A percentile compares a stretch with the other conserved stretches of the same genome.
These are phyloP conservation scores for Harmothoe impar DNA, from an alignment of 2,888 invertebrate genomes.

Conservation along the genomic window DNA sequence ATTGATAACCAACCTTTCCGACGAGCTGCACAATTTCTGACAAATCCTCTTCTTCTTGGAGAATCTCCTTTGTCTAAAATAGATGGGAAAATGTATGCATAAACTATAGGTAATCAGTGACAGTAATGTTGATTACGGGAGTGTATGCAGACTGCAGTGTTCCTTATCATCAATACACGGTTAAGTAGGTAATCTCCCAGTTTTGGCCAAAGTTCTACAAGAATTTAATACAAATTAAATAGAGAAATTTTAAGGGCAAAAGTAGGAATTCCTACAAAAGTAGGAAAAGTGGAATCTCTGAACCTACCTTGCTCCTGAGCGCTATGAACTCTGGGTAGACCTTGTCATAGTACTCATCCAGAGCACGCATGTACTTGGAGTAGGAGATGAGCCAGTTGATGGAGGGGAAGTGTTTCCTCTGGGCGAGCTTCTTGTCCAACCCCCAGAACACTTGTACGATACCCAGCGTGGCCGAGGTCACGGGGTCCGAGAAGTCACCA, in stretches of 20 bases:
- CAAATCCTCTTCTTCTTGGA: constrained; percentile 99
- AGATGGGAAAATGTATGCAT: no score
- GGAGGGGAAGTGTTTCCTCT: constrained; percentile 99
- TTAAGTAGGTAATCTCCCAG: no score
- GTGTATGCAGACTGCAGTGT: no score
- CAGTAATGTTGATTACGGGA: no score
- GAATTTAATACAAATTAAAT: no score
- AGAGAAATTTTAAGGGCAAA: no score
- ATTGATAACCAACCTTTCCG: constrained; percentile 91
- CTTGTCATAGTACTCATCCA: constrained; percentile 99
- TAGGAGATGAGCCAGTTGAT: constrained; percentile 99
- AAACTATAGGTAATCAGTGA: no score
- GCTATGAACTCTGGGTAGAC: constrained; percentile 98
- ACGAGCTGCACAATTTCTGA: constrained; percentile 99
- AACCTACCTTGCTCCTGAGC: constrained; percentile 94
- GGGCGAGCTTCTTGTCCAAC: constrained; percentile 98
- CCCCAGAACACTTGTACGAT: constrained; percentile 99
- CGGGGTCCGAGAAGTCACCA: constrained; percentile 99
- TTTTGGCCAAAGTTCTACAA: no score
- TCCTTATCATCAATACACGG: no score
- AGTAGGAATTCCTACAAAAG: no score
- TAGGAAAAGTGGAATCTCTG: no score
- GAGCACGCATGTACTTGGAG: constrained; percentile 98
- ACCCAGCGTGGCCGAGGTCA: constrained; percentile 98
- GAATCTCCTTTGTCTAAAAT: constrained; percentile 91